phyloP scores from a whole-genome alignment of 2,888 invertebrate genomes.

The Yponomeuta evonymella region DNA sequence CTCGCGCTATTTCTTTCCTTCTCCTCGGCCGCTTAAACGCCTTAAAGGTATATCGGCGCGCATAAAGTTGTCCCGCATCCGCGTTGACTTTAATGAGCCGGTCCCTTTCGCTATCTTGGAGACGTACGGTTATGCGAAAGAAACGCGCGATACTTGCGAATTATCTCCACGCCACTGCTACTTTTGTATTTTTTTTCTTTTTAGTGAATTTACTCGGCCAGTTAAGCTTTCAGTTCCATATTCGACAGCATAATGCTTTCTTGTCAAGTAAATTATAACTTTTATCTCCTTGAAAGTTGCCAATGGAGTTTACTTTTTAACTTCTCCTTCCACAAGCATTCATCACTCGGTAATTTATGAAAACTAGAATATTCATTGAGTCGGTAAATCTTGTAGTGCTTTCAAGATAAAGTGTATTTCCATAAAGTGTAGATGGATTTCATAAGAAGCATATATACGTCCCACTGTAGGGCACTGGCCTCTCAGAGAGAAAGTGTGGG shows the following conservation, averaged over 20 bases:
- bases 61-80: constrained; percentile 60
- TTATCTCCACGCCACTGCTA: constrained; percentile 39
- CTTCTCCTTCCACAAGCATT: constrained; percentile 52
- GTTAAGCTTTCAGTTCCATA: constrained; percentile 47
- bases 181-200: constrained; percentile 42
- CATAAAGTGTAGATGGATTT: constrained; percentile 25
- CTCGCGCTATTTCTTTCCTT: constrained; percentile 55
- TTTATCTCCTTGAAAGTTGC: constrained; percentile 65
- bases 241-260: constrained; percentile 56
- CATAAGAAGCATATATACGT: no score
- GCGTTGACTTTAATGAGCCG: constrained; percentile 67
- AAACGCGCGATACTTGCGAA: constrained; percentile 50
- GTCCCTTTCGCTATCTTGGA: constrained; percentile 64
- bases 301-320: constrained; percentile 60
- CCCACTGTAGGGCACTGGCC: no score
- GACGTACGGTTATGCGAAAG: constrained; percentile 58
- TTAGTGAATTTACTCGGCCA: constrained; percentile 48
- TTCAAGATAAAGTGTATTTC: constrained; percentile 49
- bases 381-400: constrained; percentile 40
- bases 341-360: constrained; percentile 64
- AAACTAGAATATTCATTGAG: constrained; percentile 61
- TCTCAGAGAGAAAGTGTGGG: no score
- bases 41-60: constrained; percentile 69
- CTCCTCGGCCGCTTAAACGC: constrained; percentile 61
- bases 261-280: constrained; percentile 67